A percentile compares a stretch with the other conserved stretches of the same genome.
Evolutionary conservation across 2,888 invertebrate genomes (phyloP).

Genomic region (Cephalotes varians): DNA sequence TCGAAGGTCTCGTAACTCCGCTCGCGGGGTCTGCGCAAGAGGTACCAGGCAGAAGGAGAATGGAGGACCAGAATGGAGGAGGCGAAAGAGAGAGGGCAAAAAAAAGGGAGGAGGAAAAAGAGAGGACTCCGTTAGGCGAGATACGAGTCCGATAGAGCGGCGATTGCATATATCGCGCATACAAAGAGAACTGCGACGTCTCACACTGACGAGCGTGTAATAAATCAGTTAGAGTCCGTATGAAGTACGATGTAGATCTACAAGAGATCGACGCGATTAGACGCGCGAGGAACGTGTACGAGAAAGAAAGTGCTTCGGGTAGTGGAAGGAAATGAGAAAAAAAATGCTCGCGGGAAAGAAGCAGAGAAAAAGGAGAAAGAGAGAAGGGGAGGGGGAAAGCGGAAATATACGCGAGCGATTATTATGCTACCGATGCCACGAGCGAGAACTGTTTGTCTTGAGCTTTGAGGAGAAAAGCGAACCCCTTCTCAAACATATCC

Average conservation of each 20-base stretch:
- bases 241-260: slow-evolving; percentile 54
- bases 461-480: slow-evolving; percentile 76
- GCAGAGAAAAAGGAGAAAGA: slow-evolving; percentile 30
- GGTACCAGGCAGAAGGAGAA: slow-evolving; percentile 50
- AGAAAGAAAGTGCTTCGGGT: slow-evolving; percentile 43
- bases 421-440: slow-evolving; percentile 79
- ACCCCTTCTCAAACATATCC: slow-evolving; percentile 77
- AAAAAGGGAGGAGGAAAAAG: slow-evolving; percentile 45
- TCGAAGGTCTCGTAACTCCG: slow-evolving; percentile 68
- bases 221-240: slow-evolving; percentile 53
- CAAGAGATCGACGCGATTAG: slow-evolving; percentile 55
- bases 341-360: slow-evolving; percentile 10
- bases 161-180: slow-evolving; percentile 72
- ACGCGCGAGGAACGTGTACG: slow-evolving; percentile 49
- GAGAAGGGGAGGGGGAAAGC: background rate
- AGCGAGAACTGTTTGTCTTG: slow-evolving; percentile 76
- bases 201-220: slow-evolving; percentile 53
- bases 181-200: slow-evolving; percentile 72
- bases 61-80: slow-evolving; percentile 10
- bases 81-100: background rate
- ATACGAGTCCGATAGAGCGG: slow-evolving; percentile 78
- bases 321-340: slow-evolving; percentile 40
- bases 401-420: slow-evolving; percentile 72
- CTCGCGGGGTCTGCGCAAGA: slow-evolving; percentile 60
- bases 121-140: slow-evolving; percentile 65